Conservation (phyloP, 2,113 vertebrate genomes). For the Corapipo altera region DNA sequence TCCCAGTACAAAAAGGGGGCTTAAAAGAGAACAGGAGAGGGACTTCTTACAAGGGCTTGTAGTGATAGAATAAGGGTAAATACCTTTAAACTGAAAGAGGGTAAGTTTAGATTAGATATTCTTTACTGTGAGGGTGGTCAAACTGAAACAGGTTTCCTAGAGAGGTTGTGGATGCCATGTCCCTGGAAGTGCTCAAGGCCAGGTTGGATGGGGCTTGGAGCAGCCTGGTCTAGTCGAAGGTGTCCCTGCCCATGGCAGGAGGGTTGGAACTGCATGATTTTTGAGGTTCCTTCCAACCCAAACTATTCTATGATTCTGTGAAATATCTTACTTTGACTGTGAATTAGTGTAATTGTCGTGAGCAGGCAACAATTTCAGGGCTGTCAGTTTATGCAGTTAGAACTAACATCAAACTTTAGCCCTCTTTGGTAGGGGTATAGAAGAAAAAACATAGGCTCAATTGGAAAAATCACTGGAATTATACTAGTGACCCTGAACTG, state of each 20-base stretch:
- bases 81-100: background rate
- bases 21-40: background rate
- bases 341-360: background rate
- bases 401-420: background rate
- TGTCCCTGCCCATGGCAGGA: background rate
- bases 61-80: background rate
- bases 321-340: background rate
- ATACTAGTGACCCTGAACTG: background rate
- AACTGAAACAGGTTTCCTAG: background rate
- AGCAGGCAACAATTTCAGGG: background rate
- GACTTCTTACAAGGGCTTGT: background rate
- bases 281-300: background rate
- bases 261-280: fast-evolving
- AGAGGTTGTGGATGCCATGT: background rate
- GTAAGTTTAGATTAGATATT: background rate
- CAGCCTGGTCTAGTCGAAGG: background rate
- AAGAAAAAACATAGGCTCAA: background rate
- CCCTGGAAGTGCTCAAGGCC: too few relatives aligned
- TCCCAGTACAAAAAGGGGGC: background rate
- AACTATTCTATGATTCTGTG: background rate
- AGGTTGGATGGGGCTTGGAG: background rate
- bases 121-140: background rate
- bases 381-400: background rate
- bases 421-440: background rate
- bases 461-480: background rate